Evolutionary conservation across 2,113 vertebrate genomes (phyloP), one percentile per base, ranked within the genome.

Genomic region (Tiliqua scincoides): DNA sequence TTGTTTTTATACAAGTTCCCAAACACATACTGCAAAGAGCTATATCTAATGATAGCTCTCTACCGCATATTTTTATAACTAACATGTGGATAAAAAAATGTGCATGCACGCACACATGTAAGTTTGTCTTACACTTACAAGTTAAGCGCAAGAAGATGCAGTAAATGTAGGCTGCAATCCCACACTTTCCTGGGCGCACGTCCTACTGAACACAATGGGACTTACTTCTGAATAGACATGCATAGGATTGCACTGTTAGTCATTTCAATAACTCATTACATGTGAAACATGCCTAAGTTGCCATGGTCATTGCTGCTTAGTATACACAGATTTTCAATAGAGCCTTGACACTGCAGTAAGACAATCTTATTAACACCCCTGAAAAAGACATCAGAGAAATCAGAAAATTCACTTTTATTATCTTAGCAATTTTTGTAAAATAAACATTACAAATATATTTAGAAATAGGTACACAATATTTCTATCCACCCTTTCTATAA

Each of bases 371-470:
- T 11, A 84, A 67, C 35, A 67, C 68, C 85, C 25, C 85, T n/a
- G n/a, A n/a, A n/a, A n/a, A n/a, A n/a, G n/a, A n/a, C n/a, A n/a
- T n/a, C n/a, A n/a, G n/a, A n/a, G n/a, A n/a, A n/a, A n/a, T n/a
- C n/a, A n/a, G n/a, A n/a, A n/a, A n/a, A n/a, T n/a, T n/a, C n/a
- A n/a, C n/a, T n/a, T n/a, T n/a, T n/a, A n/a, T 63, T 43, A 79
- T 82, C 25, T 84, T n/a, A 57, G 32, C 23, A 35, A 52, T 77
- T 88, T 32, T 82, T 62, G 83, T 84, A 54, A 89, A 82, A n/a
- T 77, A 84, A 15, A 87, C 78, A n/a, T 73, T 84, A 15, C 8
- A 59, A 6, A 1, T 1, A 1, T 81, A 88, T 79, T 67, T 27
- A 0, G 17, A 7, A 9, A 48, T 68, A 23, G 4, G 30, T 70